These are phyloP conservation scores for Adelosebastes latens DNA, from an alignment of 2,797 vertebrate species.

Conservation along the genomic window DNA sequence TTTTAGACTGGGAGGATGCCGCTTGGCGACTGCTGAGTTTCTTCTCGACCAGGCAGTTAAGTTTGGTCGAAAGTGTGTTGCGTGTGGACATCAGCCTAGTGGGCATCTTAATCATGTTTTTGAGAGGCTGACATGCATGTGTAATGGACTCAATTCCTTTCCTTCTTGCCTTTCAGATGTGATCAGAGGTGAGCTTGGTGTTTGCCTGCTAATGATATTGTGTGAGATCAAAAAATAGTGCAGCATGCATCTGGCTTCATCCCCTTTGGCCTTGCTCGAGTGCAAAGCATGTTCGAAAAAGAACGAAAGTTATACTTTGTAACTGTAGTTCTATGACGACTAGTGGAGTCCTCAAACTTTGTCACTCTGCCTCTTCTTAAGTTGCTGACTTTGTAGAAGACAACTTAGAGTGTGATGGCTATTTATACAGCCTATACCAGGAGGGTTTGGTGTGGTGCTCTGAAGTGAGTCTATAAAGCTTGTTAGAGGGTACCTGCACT, in stretches of 20 bases:
- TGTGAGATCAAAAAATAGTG: slow-evolving; percentile 19
- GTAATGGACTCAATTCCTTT: neutral
- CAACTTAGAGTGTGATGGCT: slow-evolving; percentile 2
- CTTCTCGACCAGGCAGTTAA: neutral
- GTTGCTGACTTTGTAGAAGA: slow-evolving; percentile 24
- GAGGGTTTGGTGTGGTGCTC: slow-evolving; percentile 4
- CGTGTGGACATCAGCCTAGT: neutral
- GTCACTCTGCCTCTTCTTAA: neutral
- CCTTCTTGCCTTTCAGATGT: slow-evolving; percentile 9
- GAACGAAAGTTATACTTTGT: slow-evolving; percentile 4
- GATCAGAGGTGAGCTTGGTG: slow-evolving; percentile 3
- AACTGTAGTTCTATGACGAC: neutral
- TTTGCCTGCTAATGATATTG: slow-evolving; percentile 12
- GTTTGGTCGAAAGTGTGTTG: neutral
- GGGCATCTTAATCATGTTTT: slow-evolving; percentile 11
- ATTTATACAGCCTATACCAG: slow-evolving; percentile 10
- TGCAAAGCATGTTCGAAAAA: slow-evolving; percentile 11
- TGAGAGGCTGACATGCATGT: neutral
- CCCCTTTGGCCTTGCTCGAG: slow-evolving; percentile 16
- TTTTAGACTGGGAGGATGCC: neutral
- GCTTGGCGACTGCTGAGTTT: neutral
- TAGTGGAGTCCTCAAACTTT: neutral
- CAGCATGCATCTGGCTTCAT: slow-evolving; percentile 13
- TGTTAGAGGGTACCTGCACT: slow-evolving; percentile 34
- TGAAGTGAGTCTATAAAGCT: slow-evolving; percentile 14